Evolutionary conservation across 2,113 vertebrate species (phyloP), one percentile per base, ranked within the genome.

Genomic region (Muntiacus muntjak): DNA sequence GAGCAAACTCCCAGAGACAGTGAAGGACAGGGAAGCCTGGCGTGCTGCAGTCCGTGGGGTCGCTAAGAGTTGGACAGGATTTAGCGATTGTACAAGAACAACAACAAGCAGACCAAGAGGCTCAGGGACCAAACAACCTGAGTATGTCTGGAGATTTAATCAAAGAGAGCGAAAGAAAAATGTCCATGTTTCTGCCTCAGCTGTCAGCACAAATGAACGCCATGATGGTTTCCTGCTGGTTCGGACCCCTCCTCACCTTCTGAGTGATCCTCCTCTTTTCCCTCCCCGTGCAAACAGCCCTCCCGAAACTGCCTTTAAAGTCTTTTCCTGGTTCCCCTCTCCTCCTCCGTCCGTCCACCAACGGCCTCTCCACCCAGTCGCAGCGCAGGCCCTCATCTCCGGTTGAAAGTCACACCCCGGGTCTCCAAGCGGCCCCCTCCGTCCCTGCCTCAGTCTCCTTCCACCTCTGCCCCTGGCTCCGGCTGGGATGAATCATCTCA

Each of bases 151-250:
- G 16, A 92, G 23, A 60, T 50, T 47, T 50, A 5, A 3, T 16
- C 52, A n/a, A 9, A 28, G 43, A 47, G 14, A 54, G 21, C 0
- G 0, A 57, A 25, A 62, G 11, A 52, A 5, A 67, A 17, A 3
- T 9, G 28, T 81, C 58, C 71, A 3, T 0, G 4, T 8, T 5
- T 2, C 3, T 6, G 8, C 62, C 45, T 28, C 23, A 4, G n/a
- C 19, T 9, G 11, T 50, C 26, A 36, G 79, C 43, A 47, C 62
- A 28, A 23, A 19, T 0, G 9, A 60, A 15, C 33, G 21, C 67
- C 45, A 1, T 17, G 1, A 1, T 4, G 86, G 6, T 8, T 4
- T 33, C 19, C 36, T 52, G 64, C 36, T 16, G 90, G 30, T 57
- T 71, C 6, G 43, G 62, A 55, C n/a, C 47, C 25, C 14, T 36